Conservation (phyloP, 2,888 invertebrate genomes). For the Drosophila vallismaia region DNA sequence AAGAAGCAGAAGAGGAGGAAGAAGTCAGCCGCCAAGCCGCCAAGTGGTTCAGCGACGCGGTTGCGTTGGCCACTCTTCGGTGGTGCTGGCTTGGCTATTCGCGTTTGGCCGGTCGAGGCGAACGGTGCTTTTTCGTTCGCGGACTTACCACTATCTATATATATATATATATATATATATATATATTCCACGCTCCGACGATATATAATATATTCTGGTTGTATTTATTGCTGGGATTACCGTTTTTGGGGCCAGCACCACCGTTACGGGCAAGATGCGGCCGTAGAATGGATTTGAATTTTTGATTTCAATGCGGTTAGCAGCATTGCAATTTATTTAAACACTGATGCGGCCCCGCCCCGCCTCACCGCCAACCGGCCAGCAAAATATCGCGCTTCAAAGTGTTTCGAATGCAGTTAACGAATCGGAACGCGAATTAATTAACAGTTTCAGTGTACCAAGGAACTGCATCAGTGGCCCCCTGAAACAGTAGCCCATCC, state of each 20-base stretch:
- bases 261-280: constrained; percentile 67
- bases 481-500: constrained; percentile 14
- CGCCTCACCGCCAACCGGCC: constrained; percentile 24
- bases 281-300: constrained; percentile 54
- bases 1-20: constrained; percentile 47
- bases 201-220: constrained; percentile 5
- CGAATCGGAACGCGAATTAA: constrained; percentile 81
- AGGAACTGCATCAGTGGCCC: constrained; percentile 64
- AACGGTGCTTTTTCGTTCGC: constrained; percentile 80
- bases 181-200: constrained; percentile 1
- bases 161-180: neutral
- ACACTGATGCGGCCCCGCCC: constrained; percentile 46
- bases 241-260: constrained; percentile 56
- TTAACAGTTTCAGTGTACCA: constrained; percentile 76
- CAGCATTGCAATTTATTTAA: constrained; percentile 10
- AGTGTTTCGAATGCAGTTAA: constrained; percentile 77
- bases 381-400: constrained; percentile 76
- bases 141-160: neutral
- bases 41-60: neutral
- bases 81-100: constrained; percentile 77
- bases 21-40: constrained; percentile 4
- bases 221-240: constrained; percentile 47
- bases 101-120: constrained; percentile 83
- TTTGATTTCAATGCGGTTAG: constrained; percentile 34
- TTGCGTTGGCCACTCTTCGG: constrained; percentile 29